Base-by-base conservation (phyloP, 2,797 vertebrate species). In the Jordanella pulchra region DNA sequence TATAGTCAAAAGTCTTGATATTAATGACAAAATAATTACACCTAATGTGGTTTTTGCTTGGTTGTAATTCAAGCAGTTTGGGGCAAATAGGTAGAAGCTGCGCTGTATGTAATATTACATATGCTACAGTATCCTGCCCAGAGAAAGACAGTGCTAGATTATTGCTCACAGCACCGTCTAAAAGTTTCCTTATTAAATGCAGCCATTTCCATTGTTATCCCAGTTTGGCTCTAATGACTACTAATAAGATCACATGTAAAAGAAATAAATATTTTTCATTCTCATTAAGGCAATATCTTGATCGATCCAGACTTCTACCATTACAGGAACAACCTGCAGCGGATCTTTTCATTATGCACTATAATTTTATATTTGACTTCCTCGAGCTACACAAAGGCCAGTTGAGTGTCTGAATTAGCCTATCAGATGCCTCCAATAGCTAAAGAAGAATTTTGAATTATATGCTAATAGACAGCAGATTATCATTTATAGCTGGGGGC, bases 391-490 rank as follows among this genome's bases (percentile, higher is more conserved):
- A 85, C 72, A 84, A 87, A 84, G 85, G 82, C 86, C 86, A 69
- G 77, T 45, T 30, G 84, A 77, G 79, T 67, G 81, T 86, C 87
- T 80, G 86, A 89, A 90, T 87, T 69, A 84, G 76, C 79, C 86
- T 81, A 89, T 91, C 89, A 88, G 89, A 88, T 82, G 82, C 81
- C 83, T 87, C 80, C 68, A 76, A 75, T 71, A 51, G 78, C 81
- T 56, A 73, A 75, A 85, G 77, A 67, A 89, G 70, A 83, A 79
- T 85, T 83, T 75, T 77, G 84, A 87, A 90, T 50, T 39, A 67
- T 89, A 91, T 92, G 86, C 85, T 90, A 91, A 93, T 90, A 84
- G 82, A 86, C 79, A 80, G 69, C 77, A 91, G 89, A 93, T 91
- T 89, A 93, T 86, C 83, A 90, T 84, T 75, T 69, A 80, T 84